Evolutionary conservation across 1,140 invertebrate species (phyloP).

Genomic region (Zeugodacus cucurbitae): DNA sequence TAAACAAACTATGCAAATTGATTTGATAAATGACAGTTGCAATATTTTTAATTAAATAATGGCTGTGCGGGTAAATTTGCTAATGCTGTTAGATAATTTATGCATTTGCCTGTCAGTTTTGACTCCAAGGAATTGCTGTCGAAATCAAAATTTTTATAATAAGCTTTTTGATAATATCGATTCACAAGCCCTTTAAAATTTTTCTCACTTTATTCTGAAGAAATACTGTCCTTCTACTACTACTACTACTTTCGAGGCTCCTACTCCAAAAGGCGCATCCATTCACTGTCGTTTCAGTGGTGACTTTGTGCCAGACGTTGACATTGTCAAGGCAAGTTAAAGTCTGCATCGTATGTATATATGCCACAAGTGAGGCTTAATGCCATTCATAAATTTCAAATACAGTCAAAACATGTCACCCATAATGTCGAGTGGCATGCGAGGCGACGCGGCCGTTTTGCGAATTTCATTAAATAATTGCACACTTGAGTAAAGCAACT

Average conservation of each 20-base stretch:
- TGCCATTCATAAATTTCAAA: slow-evolving; percentile 34
- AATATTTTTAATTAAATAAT: slow-evolving; percentile 31
- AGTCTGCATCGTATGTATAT: neutral
- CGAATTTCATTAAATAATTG: slow-evolving; percentile 42
- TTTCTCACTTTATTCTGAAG: no score
- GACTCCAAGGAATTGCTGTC: no score
- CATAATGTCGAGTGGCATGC: neutral
- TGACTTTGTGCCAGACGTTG: neutral
- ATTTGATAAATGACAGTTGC: slow-evolving; percentile 27
- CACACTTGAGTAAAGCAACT: slow-evolving; percentile 2
- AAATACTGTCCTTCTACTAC: no score
- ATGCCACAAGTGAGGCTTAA: slow-evolving; percentile 3
- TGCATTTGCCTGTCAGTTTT: no score
- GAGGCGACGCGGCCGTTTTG: neutral
- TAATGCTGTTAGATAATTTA: no score
- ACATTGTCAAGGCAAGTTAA: neutral
- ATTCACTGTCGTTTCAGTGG: neutral
- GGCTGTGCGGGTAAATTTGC: neutral
- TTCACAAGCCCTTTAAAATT: no score
- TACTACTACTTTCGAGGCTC: no score
- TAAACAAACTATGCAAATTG: slow-evolving; percentile 21
- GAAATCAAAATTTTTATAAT: no score
- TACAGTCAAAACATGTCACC: slow-evolving; percentile 39
- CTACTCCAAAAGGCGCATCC: neutral
- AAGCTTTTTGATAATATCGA: no score